phyloP scores from a whole-genome alignment of 2,888 invertebrate genomes.

The Tholera decimalis region DNA sequence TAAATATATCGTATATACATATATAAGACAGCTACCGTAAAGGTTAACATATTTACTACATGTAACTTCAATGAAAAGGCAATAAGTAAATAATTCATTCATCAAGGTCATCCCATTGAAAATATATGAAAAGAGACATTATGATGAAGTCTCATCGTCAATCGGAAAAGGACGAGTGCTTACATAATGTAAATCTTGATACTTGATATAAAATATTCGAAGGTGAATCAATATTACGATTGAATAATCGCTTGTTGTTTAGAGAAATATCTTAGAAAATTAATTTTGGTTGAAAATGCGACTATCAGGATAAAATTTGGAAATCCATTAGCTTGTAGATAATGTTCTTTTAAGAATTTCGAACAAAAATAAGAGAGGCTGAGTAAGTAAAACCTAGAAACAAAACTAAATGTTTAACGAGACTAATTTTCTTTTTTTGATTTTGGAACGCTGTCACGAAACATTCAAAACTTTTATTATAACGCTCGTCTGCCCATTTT shows the following conservation, averaged over 20 bases:
- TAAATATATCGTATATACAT: too few relatives aligned
- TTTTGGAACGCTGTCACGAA: constrained; percentile 23
- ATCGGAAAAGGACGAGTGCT: constrained; percentile 13
- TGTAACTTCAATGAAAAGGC: constrained; percentile 14
- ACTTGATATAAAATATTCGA: constrained; percentile 15
- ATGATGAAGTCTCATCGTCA: constrained; percentile 8
- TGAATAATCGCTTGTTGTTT: neutral
- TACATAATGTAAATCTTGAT: constrained; percentile 8
- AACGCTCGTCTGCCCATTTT: constrained; percentile 25
- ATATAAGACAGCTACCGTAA: too few relatives aligned
- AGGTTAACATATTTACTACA: constrained; percentile 1
- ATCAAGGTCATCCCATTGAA: constrained; percentile 17
- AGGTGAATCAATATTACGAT: constrained; percentile 14
- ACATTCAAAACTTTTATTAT: constrained; percentile 46
- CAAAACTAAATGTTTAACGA: neutral
- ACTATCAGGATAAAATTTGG: neutral
- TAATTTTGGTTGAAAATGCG: constrained; percentile 21
- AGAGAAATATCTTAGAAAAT: constrained; percentile 7
- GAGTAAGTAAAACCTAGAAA: neutral
- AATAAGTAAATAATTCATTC: constrained; percentile 16
- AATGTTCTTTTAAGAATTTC: neutral
- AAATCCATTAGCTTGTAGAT: constrained; percentile 7
- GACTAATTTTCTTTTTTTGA: constrained; percentile 1
- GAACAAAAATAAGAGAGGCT: neutral
- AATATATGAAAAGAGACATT: constrained; percentile 20